Percentiles rank a stretch among this genome's conserved stretches.
Evolutionary conservation across 30 jellyfish, hydroid and myxozoan species (phyloP).

Genomic region (Aurelia coerulea): DNA sequence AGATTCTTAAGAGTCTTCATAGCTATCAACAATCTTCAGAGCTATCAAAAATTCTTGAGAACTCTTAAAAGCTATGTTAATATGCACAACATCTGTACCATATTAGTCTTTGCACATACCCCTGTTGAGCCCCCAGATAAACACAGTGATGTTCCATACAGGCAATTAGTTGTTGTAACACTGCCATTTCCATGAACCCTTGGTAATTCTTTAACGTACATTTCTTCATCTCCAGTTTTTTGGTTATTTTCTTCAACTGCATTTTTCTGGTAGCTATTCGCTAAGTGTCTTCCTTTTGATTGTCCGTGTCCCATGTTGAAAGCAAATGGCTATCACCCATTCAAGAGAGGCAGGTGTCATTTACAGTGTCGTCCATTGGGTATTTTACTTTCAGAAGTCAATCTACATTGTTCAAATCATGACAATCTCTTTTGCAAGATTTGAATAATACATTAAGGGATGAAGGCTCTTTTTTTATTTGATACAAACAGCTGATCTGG

Average conservation of each 20-base stretch:
- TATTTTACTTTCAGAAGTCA: too few species aligned
- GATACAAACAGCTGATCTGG: too few species aligned
- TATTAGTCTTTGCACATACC: not conserved
- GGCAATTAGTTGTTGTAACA: constrained; percentile 31
- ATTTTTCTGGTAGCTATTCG: not conserved
- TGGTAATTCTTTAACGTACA: constrained; percentile 24
- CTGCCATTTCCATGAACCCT: constrained; percentile 39
- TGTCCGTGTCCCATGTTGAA: constrained; percentile 51
- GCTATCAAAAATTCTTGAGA: too few species aligned
- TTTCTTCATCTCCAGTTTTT: not conserved
- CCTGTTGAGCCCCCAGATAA: constrained; percentile 66
- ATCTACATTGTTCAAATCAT: too few species aligned
- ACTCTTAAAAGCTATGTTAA: too few species aligned
- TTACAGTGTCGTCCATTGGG: too few species aligned
- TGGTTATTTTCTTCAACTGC: not conserved
- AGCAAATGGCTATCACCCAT: not conserved
- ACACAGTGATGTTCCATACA: constrained; percentile 45
- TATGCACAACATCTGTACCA: too few species aligned
- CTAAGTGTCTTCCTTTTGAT: not conserved
- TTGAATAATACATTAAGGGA: too few species aligned
- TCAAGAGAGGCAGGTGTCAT: not conserved
- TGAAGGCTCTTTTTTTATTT: too few species aligned
- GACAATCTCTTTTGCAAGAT: too few species aligned
- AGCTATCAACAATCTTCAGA: too few species aligned
- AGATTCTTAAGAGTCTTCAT: too few species aligned